Percentiles rank a stretch among this genome's conserved stretches.
Conservation (phyloP, 2,888 invertebrate genomes). For the Leptopilina syphax region DNA sequence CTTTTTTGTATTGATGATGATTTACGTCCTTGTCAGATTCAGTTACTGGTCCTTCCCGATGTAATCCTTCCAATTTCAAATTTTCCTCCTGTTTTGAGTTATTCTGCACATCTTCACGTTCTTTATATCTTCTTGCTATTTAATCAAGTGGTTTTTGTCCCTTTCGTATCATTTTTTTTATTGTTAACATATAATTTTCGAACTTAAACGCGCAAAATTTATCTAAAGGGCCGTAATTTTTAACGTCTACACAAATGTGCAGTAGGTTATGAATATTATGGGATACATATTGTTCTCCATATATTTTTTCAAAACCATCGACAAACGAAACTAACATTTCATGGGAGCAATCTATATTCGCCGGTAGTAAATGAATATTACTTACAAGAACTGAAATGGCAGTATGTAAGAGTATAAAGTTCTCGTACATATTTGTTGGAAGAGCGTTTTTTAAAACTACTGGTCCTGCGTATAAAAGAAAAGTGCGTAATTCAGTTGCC, state of each 20-base stretch:
- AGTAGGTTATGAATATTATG: neutral
- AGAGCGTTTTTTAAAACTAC: neutral
- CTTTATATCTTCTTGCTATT: neutral
- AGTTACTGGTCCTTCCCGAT: neutral
- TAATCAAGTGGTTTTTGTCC: neutral
- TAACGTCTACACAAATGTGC: neutral
- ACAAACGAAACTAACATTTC: neutral
- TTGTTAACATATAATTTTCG: neutral
- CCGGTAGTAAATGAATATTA: neutral
- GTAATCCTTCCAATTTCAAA: neutral
- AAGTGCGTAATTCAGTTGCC: neutral
- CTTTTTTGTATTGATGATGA: neutral
- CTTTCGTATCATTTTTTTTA: neutral
- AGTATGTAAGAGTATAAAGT: neutral
- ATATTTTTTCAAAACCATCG: neutral
- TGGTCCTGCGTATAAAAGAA: neutral
- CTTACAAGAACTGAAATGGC: neutral
- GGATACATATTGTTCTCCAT: neutral
- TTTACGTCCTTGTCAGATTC: neutral
- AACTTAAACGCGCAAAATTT: neutral
- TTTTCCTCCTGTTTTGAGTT: neutral
- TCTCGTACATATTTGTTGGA: neutral
- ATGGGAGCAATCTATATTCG: neutral
- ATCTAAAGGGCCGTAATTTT: neutral
- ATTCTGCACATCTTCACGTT: neutral